Base-by-base conservation (phyloP, 2,888 invertebrate genomes). In the Vanessa cardui region DNA sequence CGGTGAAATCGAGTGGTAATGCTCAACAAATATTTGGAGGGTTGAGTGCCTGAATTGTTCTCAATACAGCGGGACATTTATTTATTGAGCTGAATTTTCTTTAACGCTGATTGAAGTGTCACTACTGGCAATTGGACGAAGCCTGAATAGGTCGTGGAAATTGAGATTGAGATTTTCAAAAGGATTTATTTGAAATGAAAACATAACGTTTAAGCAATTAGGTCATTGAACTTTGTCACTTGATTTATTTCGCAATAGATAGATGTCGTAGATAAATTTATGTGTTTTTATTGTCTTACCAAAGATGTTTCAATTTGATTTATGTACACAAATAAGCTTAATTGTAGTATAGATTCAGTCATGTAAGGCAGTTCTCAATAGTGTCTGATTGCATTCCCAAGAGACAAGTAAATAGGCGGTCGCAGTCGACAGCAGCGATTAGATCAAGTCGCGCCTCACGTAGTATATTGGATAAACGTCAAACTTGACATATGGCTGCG, bases 381-480 rank as follows among this genome's bases (percentile, higher is more conserved):
- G 78, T 78, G 80, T 78, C 77, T 78, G 77, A 80, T 79, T 79
- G 78, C 71, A 70, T 72, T 76, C 73, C 76, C 72, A 72, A 73
- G 66, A 64, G 66, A 76, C 74, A 77, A 81, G 82, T 83, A 85
- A 84, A 83, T 83, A 86, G 80, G 78, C 76, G 75, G 68, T 68
- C 56, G 65, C 76, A 79, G 76, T 72, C 77, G 82, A 79, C 79
- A 78, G 77, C 71, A 74, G 75, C 85, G 88, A 89, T 90, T 85
- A 86, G 85, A 88, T 85, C 83, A 78, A 77, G 78, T 80, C 75
- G 77, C 77, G 76, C 76, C 80, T 85, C 89, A 89, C 89, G 90
- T 90, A 87, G 78, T 87, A 83, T 89, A 90, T 89, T 90, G 90
- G 89, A 88, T 90, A 86, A 86, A 84, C 84, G 90, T 90, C 89